These are phyloP conservation scores for Pygoscelis adeliae DNA, from an alignment of 2,113 vertebrate species.

Conservation along the genomic window DNA sequence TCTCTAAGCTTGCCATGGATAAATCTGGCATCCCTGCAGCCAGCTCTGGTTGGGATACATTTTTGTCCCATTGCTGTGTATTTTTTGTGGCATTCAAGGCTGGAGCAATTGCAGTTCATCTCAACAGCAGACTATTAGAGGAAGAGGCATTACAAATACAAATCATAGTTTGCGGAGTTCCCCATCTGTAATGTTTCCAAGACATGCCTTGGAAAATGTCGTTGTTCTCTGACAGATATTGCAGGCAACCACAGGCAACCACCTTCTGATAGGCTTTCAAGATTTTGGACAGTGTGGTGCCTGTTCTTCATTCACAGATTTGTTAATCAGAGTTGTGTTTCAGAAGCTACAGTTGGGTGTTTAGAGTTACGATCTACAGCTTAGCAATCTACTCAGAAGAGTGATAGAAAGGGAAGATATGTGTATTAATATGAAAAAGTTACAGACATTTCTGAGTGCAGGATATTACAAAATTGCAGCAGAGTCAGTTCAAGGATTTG, in stretches of 20 bases:
- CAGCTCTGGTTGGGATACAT: background rate
- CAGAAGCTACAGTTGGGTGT: constrained; percentile 9
- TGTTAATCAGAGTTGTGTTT: constrained; percentile 45
- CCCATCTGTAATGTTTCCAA: background rate
- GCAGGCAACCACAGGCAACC: constrained; percentile 3
- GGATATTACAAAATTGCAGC: background rate
- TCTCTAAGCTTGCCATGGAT: background rate
- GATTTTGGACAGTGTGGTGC: background rate
- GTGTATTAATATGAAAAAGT: background rate
- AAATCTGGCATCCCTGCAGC: background rate
- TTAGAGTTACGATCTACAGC: constrained; percentile 1
- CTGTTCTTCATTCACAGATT: constrained; percentile 45
- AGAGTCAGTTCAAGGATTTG: background rate
- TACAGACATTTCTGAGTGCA: background rate
- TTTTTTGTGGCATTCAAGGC: background rate
- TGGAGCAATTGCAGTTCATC: background rate
- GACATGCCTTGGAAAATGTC: constrained; percentile 25
- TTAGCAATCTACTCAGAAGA: background rate
- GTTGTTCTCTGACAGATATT: background rate
- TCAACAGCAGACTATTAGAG: background rate
- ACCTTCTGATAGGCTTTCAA: constrained; percentile 58
- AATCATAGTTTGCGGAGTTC: background rate
- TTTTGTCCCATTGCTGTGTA: background rate
- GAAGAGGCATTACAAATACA: constrained; percentile 29
- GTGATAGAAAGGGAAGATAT: background rate